Conservation (phyloP, 2,888 invertebrate genomes). For the Seira musarum region DNA sequence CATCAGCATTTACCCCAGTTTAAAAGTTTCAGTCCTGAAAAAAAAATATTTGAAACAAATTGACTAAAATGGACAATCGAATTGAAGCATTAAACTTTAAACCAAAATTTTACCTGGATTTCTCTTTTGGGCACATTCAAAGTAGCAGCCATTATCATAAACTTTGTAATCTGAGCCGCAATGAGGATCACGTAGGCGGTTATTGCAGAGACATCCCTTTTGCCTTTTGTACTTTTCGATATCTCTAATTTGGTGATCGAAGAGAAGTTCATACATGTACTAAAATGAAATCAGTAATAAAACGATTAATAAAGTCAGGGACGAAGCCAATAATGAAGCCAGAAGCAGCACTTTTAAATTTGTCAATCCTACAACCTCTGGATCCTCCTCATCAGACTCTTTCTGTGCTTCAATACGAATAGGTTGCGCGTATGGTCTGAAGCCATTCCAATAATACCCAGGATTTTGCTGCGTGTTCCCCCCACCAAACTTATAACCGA, state of each 20-base stretch:
- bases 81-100: neutral
- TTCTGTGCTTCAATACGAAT: slow-evolving; percentile 27
- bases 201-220: slow-evolving; percentile 54
- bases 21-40: slow-evolving; percentile 45
- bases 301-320: neutral
- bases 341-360: neutral
- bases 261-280: slow-evolving; percentile 56
- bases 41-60: neutral
- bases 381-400: slow-evolving; percentile 36
- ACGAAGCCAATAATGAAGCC: neutral
- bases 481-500: slow-evolving; percentile 18
- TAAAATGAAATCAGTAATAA: too few relatives aligned
- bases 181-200: slow-evolving; percentile 56
- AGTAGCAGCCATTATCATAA: slow-evolving; percentile 63
- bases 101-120: slow-evolving; percentile 45
- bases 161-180: slow-evolving; percentile 52
- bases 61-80: neutral
- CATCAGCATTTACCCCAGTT: slow-evolving; percentile 53
- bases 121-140: slow-evolving; percentile 59
- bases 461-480: neutral
- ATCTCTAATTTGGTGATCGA: slow-evolving; percentile 54
- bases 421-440: slow-evolving; percentile 11
- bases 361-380: too few relatives aligned
- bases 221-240: slow-evolving; percentile 50
- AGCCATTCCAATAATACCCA: slow-evolving; percentile 26